These are phyloP conservation scores for Drosophila nr. perissopoda DNA, from an alignment of 2,888 invertebrate species.

Conservation along the genomic window DNA sequence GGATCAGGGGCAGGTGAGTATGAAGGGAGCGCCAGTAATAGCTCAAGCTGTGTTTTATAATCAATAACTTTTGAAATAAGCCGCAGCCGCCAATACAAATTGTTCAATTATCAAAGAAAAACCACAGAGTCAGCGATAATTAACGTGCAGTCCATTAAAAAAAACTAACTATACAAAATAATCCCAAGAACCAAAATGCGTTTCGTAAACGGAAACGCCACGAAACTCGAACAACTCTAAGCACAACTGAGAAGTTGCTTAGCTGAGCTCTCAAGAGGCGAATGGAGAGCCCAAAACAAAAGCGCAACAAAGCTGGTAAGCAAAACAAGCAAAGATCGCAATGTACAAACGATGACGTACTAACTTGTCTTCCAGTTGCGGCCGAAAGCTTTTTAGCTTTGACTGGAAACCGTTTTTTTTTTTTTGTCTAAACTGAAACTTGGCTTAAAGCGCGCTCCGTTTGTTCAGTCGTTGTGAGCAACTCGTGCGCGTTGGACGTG, in stretches of 20 bases:
- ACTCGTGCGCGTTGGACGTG: constrained; percentile 76
- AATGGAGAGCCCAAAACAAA: constrained; percentile 69
- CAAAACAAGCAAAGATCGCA: constrained; percentile 71
- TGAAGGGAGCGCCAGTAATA: constrained; percentile 1
- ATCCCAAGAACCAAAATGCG: constrained; percentile 42
- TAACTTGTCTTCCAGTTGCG: constrained; percentile 55
- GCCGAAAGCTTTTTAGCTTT: constrained; percentile 46
- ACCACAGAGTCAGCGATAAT: constrained; percentile 75
- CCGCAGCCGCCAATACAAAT: constrained; percentile 62
- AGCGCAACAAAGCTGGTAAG: constrained; percentile 58
- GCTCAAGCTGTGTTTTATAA: constrained; percentile 63
- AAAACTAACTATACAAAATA: neutral
- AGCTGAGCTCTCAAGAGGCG: constrained; percentile 32
- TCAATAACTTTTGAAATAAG: constrained; percentile 74
- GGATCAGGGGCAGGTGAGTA: constrained; percentile 9
- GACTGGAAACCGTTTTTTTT: constrained; percentile 27
- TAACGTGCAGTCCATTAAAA: constrained; percentile 60
- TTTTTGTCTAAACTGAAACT: constrained; percentile 38
- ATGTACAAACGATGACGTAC: constrained; percentile 67
- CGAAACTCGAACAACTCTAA: constrained; percentile 36
- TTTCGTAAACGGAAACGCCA: constrained; percentile 64
- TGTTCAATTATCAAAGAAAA: constrained; percentile 70
- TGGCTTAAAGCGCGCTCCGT: constrained; percentile 46
- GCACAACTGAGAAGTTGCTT: constrained; percentile 3
- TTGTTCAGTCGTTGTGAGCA: constrained; percentile 71